A percentile compares a stretch with the other conserved stretches of the same genome.
Conservation (phyloP, 2,888 invertebrate genomes). For the Trissolcus japonicus region DNA sequence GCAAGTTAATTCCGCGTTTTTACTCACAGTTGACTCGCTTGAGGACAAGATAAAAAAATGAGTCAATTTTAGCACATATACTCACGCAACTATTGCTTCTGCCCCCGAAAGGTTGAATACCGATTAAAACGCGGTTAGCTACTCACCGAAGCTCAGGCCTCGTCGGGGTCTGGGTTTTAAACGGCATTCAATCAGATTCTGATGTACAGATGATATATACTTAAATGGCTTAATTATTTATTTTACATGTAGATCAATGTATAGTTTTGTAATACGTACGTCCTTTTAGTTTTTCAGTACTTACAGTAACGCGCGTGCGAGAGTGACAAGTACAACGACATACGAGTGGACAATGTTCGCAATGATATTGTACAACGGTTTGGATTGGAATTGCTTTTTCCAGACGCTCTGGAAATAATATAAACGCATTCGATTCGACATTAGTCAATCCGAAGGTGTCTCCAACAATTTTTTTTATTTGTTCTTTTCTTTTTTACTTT, state of each 20-base stretch:
- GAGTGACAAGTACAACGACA: slow-evolving; percentile 75
- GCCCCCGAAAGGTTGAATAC: slow-evolving; percentile 63
- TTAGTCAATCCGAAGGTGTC: slow-evolving; percentile 66
- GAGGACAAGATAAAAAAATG: not conserved
- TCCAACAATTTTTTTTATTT: slow-evolving; percentile 15
- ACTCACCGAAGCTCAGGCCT: slow-evolving; percentile 70
- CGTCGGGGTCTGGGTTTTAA: slow-evolving; percentile 58
- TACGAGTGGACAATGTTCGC: slow-evolving; percentile 75
- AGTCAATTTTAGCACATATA: slow-evolving; percentile 66
- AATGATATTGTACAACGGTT: slow-evolving; percentile 75
- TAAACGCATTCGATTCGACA: slow-evolving; percentile 71
- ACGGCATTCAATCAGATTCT: slow-evolving; percentile 64
- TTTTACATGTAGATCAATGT: slow-evolving; percentile 73
- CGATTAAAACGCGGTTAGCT: slow-evolving; percentile 65
- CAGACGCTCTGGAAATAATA: slow-evolving; percentile 77
- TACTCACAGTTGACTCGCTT: slow-evolving; percentile 73
- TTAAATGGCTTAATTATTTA: slow-evolving; percentile 67
- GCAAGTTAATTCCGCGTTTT: slow-evolving; percentile 31
- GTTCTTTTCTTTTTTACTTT: slow-evolving; percentile 11
- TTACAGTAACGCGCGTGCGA: slow-evolving; percentile 76
- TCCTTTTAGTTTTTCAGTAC: slow-evolving; percentile 74
- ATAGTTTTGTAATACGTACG: slow-evolving; percentile 74
- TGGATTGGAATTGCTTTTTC: slow-evolving; percentile 76
- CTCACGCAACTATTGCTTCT: slow-evolving; percentile 67
- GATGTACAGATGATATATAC: slow-evolving; percentile 58